These are phyloP conservation scores for Rallus crepitans DNA, from an alignment of 2,797 vertebrate genomes.

Conservation along the genomic window DNA sequence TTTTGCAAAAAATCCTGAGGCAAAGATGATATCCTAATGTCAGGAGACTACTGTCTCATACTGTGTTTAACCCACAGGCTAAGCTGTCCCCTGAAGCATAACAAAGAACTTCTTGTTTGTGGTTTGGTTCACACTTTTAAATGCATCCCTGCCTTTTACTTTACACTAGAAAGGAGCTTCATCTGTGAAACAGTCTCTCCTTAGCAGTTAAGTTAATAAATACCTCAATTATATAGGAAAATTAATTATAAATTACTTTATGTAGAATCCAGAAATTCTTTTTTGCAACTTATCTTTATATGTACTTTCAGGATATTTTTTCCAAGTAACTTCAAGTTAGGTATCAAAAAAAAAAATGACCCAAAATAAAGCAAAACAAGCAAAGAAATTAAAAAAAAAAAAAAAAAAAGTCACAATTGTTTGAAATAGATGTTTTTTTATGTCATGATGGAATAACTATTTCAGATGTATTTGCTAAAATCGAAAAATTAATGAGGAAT, in stretches of 20 bases:
- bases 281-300: not conserved
- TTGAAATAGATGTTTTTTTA: not conserved
- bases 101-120: not conserved
- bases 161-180: not conserved
- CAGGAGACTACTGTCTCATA: not conserved
- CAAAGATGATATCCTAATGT: not conserved
- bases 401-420: no score
- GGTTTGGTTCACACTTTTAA: not conserved
- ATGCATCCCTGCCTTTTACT: not conserved
- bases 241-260: not conserved
- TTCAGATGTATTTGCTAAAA: not conserved
- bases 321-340: not conserved
- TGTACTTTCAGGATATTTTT: not conserved
- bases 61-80: not conserved
- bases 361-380: no score
- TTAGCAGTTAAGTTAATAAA: not conserved
- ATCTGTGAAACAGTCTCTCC: not conserved
- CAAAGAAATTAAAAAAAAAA: no score
- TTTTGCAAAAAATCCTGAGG: not conserved
- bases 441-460: fast-evolving
- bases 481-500: fast-evolving
- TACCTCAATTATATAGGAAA: not conserved
- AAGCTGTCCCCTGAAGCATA: not conserved
- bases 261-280: not conserved
- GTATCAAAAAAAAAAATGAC: not conserved